Evolutionary conservation across 35 echinoderm and acorn worm species (phyloP), one percentile per base, ranked within the genome.

Genomic region (Patiria miniata): DNA sequence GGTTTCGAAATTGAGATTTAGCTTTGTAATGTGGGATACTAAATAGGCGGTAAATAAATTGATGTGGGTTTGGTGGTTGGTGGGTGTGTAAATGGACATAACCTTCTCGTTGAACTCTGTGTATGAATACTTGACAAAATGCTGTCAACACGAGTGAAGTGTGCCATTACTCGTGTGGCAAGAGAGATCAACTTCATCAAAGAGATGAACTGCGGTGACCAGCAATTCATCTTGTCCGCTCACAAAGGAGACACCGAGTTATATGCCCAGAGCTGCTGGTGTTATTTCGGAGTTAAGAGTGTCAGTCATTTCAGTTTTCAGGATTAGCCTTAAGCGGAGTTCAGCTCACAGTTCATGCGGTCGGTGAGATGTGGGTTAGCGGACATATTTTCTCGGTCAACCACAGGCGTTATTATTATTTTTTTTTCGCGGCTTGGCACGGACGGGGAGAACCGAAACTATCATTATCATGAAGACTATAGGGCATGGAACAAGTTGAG

Each of bases 321-420:
- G 65, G 29, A 73, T 34, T 36, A 34, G 65, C 65, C 65, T 30
- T 12, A 7, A 73, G 65, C 65, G 5, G 30, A 32, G 21, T 68
- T 4, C 42, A 47, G 4, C n/a, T n/a, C n/a, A n/a, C n/a, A n/a
- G n/a, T n/a, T n/a, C 54, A 60, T 60, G 57, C 57, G 57, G 57
- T n/a, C 14, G 19, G 65, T 73, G 14, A 2, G 65, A 73, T 73
- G 65, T 73, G 65, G 65, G 65, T 73, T 73, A 36, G 65, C 23
- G 65, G 65, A 73, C 21, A 73, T 14, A 22, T 6, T 47, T 47
- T 47, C 65, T 73, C 65, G 65, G 65, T 36, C 65, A 34, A 73
- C 65, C 65, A 23, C 65, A 73, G 65, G 26, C 23, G 9, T 7
- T 36, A 12, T 73, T n/a, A n/a, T n/a, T n/a, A n/a, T n/a, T n/a